Evolutionary conservation across 2,888 invertebrate species (phyloP), one percentile per base, ranked within the genome.

Genomic region (Oxyteleia sp.): DNA sequence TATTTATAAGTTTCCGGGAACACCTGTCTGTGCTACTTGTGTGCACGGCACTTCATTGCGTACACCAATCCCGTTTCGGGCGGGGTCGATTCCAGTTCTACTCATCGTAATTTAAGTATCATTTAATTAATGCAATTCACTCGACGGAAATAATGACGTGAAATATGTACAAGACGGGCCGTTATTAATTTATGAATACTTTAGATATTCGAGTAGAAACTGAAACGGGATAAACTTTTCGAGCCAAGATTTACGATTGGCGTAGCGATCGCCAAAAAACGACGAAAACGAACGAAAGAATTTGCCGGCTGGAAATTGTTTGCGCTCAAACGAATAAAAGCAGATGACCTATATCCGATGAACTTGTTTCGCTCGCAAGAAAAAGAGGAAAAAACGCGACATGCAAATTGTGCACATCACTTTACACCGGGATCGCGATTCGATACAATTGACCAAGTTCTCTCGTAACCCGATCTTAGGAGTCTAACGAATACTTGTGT

Each of bases 1-100:
- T 86, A 86, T 86, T 85, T 85, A 84, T 84, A 83, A 76, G 82
- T 82, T 88, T 86, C 88, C 87, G 86, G 88, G 85, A 86, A 85
- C n/a, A n/a, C n/a, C n/a, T n/a, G n/a, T n/a, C n/a, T n/a, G n/a
- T n/a, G n/a, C n/a, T n/a, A n/a, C n/a, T n/a, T n/a, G n/a, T n/a
- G n/a, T n/a, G n/a, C n/a, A n/a, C n/a, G n/a, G n/a, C n/a, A n/a
- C n/a, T n/a, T n/a, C n/a, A n/a, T n/a, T n/a, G n/a, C n/a, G n/a
- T n/a, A n/a, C n/a, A n/a, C n/a, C n/a, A n/a, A n/a, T n/a, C n/a
- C n/a, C n/a, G n/a, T n/a, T n/a, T n/a, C n/a, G n/a, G n/a, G n/a
- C n/a, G n/a, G n/a, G n/a, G n/a, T n/a, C n/a, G n/a, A n/a, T n/a
- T n/a, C n/a, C n/a, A n/a, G n/a, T n/a, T n/a, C n/a, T n/a, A n/a